Base-by-base conservation (phyloP, 2,113 vertebrate species). In the Sinocyclocheilus rhinocerous region DNA sequence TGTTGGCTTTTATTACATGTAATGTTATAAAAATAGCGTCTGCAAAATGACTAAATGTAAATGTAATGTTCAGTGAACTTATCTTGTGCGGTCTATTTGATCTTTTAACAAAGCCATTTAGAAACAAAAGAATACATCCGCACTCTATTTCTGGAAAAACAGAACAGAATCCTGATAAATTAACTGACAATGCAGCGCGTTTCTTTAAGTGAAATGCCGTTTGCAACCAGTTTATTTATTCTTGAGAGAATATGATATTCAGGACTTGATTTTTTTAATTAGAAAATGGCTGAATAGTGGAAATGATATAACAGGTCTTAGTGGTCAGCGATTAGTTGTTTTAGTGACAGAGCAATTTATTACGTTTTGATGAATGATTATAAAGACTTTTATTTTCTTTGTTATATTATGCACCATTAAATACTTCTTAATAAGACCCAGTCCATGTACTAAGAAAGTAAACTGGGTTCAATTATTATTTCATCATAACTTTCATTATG, bases 91-190 rank as follows among this genome's bases (percentile, higher is more conserved):
- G 22, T 61, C 33, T 80, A n/a, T 80, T 80, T 63, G 4, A 80
- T 39, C 33, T 42, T 42, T 80, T 15, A 63, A 42, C 6, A 22
- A n/a, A 76, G 33, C 6, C 33, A 24, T 61, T 57, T 78, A 20
- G 26, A 78, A 13, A 57, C 16, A 36, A 57, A 78, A 76, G 22
- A 24, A 76, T 4, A 76, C 69, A 42, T 42, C 36, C 1, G 4
- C 18, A 12, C 69, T 42, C 18, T 45, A 24, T 75, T 24, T 48
- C 39, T 48, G 8, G 33, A n/a, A 45, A 42, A 13, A 39, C 33
- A 36, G 39, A 73, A 42, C 36, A 45, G 39, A 73, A 73, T 73
- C 18, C 70, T 73, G 39, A 22, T 69, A 42, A 73, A 75, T 75
- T n/a, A 75, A n/a, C 72, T 39, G 18, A 39, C 29, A 36, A 69